phyloP scores from a whole-genome alignment of 2,113 vertebrate genomes.

The Lasiurus cinereus region DNA sequence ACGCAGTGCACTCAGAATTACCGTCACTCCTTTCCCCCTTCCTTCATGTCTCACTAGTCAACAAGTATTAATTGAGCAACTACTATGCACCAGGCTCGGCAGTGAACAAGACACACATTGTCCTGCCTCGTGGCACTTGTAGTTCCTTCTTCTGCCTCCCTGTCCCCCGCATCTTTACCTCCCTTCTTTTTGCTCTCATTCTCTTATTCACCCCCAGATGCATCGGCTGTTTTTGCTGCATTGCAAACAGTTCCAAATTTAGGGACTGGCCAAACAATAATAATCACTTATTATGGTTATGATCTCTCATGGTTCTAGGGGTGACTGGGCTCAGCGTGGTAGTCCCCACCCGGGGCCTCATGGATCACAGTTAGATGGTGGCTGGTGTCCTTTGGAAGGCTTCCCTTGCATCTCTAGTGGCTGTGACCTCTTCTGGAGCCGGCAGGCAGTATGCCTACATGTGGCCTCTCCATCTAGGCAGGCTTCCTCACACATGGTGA shows the following conservation, averaged over 20 bases:
- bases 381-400: not conserved
- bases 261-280: not conserved
- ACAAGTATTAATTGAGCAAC: not conserved
- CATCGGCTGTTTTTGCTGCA: not conserved
- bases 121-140: not conserved
- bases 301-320: not conserved
- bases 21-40: accelerated
- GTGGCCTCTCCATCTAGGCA: not conserved
- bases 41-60: not conserved
- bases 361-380: not conserved
- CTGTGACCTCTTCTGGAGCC: not conserved
- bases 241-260: not conserved
- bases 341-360: not conserved
- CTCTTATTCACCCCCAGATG: not conserved
- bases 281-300: not conserved
- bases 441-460: not conserved
- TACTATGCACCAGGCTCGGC: not conserved
- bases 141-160: not conserved
- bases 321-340: not conserved
- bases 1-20: not conserved
- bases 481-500: not conserved
- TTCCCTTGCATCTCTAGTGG: not conserved
- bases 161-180: not conserved
- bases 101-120: not conserved
- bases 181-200: not conserved